Evolutionary conservation across 2,113 vertebrate genomes (phyloP), one percentile per base, ranked within the genome.

Genomic region (Narcine bancroftii): DNA sequence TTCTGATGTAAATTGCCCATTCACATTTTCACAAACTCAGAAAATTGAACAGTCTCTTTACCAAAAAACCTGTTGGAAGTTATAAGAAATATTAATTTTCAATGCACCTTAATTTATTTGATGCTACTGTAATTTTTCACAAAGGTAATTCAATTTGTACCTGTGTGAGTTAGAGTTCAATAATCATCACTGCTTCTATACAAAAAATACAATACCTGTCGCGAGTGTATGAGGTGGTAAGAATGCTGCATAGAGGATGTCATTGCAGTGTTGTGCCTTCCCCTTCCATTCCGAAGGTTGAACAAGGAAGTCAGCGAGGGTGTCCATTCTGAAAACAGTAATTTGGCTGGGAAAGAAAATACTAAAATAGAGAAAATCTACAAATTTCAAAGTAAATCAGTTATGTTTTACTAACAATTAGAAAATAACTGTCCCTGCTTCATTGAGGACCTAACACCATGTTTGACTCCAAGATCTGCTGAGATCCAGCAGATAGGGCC

Each of bases 221-320:
- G 94, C 95, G 21, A 97, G 95, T 92, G 95, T 95, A 65, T 95
- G 93, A 0, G 96, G 96, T 63, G 97, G 95, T 39, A 94, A 95
- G 94, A 97, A 97, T 0, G 94, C 95, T 6, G 95, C 96, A 69
- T 94, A 94, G 89, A 96, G 93, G 93, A 96, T 71, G 6, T 65
- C 72, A 0, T 95, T 92, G 0, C 0, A 77, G 92, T 96, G 96
- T 50, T 93, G 89, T n/a, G 93, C 89, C 5, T 95, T 96, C 53
- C 96, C 97, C 72, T 95, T 95, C 96, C 96, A 97, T 93, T 95
- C 96, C 36, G 95, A 96, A 21, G 96, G 95, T 92, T 95, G 93
- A 81, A 96, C 94, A 60, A 93, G 94, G 93, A 95, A 95, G 93
- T 95, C 95, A 9, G 95, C 94, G 94, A 96, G 94, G 17, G 94